Base-by-base conservation (phyloP, 2,888 invertebrate species). In the Smittia sp. region DNA sequence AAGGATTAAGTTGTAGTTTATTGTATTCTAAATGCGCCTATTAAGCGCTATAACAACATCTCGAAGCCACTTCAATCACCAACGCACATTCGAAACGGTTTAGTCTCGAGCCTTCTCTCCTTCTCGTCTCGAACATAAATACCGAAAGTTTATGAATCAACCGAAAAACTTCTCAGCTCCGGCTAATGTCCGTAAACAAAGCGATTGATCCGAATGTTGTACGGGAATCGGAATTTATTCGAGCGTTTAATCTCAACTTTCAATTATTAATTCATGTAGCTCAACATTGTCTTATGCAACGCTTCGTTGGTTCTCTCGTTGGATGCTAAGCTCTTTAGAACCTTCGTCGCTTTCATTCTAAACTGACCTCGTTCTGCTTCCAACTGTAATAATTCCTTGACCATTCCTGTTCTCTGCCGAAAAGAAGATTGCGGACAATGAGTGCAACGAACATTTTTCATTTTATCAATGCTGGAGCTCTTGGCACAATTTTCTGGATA, bases 1-100 rank as follows among this genome's bases (percentile, higher is more conserved):
- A 72, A 72, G 72, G 72, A 72, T 72, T 72, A 72, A 62, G 39
- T 72, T 72, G 72, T 72, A 72, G 72, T 72, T 72, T 72, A 72
- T 72, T 72, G 72, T 72, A 62, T 62, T 72, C 11, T 72, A 32
- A 63, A 39, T 72, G 25, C 54, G 39, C 54, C 72, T 72, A 72
- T 72, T 72, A 72, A 62, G 38, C 72, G 72, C 62, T 62, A 72
- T 72, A 72, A 69, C 54, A 54, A 38, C 32, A 20, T 72, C 15
- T 38, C 22, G 6, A 72, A 72, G 20, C 24, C 54, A 52, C 27
- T 62, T 72, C 72, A 72, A 62, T 63, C 25, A 11, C 54, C 70
- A 25, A 70, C 70, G 70, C 70, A 70, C 46, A 46, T 46, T 70
- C 2, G 58, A 58, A 58, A 22, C 24, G 58, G 58, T 22, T 24